Evolutionary conservation across 2,797 vertebrate genomes (phyloP).

Genomic region (Aldrovandia affinis): DNA sequence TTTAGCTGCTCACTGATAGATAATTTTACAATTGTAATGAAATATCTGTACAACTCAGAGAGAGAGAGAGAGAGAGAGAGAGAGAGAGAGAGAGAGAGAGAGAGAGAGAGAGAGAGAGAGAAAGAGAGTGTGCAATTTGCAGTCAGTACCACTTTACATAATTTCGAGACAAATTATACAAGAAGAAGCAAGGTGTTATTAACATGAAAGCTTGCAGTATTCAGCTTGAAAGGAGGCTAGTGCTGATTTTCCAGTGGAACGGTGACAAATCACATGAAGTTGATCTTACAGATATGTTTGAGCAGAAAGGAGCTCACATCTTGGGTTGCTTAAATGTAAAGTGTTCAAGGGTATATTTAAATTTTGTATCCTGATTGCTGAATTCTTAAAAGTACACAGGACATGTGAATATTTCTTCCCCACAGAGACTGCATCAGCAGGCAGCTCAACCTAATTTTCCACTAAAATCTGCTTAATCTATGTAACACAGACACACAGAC

Average conservation of each 20-base stretch:
- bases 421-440: neutral
- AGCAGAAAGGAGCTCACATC: neutral
- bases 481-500: neutral
- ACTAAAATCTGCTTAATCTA: neutral
- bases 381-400: neutral
- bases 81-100: neutral
- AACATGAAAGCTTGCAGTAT: conserved; percentile 30
- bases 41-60: neutral
- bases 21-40: neutral
- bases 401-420: neutral
- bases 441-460: neutral
- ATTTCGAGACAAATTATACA: conserved; percentile 33
- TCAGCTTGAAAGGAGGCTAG: conserved; percentile 6
- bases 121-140: conserved; percentile 13
- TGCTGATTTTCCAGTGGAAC: conserved; percentile 10
- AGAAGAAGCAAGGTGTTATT: conserved; percentile 37
- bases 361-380: neutral
- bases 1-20: neutral
- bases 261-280: conserved; percentile 2
- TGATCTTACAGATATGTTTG: neutral
- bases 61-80: neutral
- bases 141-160: conserved; percentile 37
- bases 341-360: neutral
- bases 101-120: neutral
- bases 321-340: neutral